Conservation (phyloP, 1,140 invertebrate species). For the Trichonephila clavipes region DNA sequence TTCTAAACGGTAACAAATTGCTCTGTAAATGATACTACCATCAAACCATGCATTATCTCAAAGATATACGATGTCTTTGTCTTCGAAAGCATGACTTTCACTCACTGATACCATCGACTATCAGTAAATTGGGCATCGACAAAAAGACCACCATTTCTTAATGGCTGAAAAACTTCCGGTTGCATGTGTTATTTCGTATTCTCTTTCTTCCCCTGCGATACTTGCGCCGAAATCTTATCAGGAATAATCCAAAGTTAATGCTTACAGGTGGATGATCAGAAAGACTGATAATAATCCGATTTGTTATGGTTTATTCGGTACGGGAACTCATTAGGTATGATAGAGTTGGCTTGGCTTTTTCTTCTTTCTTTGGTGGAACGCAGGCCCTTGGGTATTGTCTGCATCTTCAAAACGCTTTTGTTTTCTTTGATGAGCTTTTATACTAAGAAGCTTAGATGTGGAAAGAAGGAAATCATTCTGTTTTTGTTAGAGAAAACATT, state of each 20-base stretch:
- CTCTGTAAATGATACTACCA: background rate
- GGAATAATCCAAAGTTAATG: background rate
- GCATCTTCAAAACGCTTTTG: background rate
- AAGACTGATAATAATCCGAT: conserved; percentile 26
- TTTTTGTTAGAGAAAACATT: background rate
- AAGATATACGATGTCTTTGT: background rate
- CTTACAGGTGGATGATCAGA: conserved; percentile 8
- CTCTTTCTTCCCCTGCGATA: background rate
- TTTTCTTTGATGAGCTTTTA: background rate
- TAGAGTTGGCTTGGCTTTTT: background rate
- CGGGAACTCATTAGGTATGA: background rate
- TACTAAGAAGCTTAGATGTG: background rate
- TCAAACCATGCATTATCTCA: background rate
- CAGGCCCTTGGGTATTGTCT: background rate
- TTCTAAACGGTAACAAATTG: conserved; percentile 23
- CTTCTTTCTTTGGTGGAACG: background rate
- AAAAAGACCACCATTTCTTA: background rate
- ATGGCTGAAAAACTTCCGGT: conserved; percentile 21
- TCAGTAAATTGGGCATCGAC: background rate
- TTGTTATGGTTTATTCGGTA: conserved; percentile 15
- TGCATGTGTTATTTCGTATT: background rate
- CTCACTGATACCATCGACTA: background rate
- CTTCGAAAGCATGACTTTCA: background rate
- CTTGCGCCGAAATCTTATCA: background rate
- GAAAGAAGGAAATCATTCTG: background rate